Conservation (phyloP, 2,888 invertebrate genomes). For the Eilema sororculum region DNA sequence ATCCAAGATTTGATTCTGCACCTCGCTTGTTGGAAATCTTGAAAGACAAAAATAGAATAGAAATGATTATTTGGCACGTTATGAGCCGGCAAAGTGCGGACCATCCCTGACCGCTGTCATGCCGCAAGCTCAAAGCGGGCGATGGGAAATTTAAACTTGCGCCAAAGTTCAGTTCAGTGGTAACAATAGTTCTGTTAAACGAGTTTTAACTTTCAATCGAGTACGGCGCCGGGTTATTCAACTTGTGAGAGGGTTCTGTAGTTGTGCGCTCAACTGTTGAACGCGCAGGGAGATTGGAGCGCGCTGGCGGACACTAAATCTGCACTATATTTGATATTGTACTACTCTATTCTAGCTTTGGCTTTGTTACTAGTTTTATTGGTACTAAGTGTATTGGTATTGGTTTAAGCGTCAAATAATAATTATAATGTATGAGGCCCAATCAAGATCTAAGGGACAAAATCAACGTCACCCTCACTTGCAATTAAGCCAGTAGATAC, state of each 20-base stretch:
- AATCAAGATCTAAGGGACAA: too few relatives aligned
- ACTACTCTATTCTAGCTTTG: background rate
- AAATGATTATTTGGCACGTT: background rate
- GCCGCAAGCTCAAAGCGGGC: slow-evolving; percentile 37
- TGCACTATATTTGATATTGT: background rate
- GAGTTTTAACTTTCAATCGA: slow-evolving; percentile 58
- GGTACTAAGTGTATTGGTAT: background rate
- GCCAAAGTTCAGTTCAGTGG: slow-evolving; percentile 3
- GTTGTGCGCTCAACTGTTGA: slow-evolving; percentile 39
- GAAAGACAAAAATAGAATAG: background rate
- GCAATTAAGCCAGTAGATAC: too few relatives aligned
- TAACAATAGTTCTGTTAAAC: slow-evolving; percentile 51
- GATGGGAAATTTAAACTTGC: slow-evolving; percentile 37
- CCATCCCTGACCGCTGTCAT: slow-evolving; percentile 31
- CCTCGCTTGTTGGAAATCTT: too few relatives aligned
- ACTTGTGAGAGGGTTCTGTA: slow-evolving; percentile 50
- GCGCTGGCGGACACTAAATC: background rate
- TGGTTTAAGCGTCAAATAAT: background rate
- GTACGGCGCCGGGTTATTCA: slow-evolving; percentile 45
- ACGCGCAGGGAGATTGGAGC: slow-evolving; percentile 13
- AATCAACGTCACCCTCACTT: too few relatives aligned
- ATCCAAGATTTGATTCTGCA: too few relatives aligned
- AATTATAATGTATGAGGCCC: too few relatives aligned
- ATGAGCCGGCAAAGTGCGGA: slow-evolving; percentile 9
- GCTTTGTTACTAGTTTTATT: background rate